phyloP scores from a whole-genome alignment of 2,888 invertebrate species.

The Chesias legatella region DNA sequence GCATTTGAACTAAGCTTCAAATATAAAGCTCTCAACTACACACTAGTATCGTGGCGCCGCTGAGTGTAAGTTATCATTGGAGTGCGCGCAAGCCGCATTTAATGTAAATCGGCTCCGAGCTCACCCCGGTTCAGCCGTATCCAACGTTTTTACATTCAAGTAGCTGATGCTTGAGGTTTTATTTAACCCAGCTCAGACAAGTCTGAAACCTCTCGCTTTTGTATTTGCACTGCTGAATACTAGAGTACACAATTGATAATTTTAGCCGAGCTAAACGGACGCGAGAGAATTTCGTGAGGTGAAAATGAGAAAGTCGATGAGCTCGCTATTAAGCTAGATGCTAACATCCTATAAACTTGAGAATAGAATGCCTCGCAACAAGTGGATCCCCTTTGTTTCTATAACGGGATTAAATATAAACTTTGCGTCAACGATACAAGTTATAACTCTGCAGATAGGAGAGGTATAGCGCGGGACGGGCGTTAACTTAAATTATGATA shows the following conservation, averaged over 20 bases:
- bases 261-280: constrained; percentile 44
- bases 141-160: constrained; percentile 72
- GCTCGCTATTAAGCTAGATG: constrained; percentile 40
- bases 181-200: constrained; percentile 57
- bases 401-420: constrained; percentile 31
- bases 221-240: constrained; percentile 60
- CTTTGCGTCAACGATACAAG: constrained; percentile 25
- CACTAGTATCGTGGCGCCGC: constrained; percentile 44
- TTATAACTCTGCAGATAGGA: constrained; percentile 20
- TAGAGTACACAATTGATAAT: constrained; percentile 61
- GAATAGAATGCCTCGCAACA: constrained; percentile 43
- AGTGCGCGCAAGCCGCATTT: constrained; percentile 66
- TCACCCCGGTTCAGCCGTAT: constrained; percentile 51
- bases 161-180: constrained; percentile 69
- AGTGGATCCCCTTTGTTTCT: constrained; percentile 46
- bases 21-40: constrained; percentile 40
- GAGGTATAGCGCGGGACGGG: constrained; percentile 7
- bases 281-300: constrained; percentile 48
- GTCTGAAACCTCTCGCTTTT: constrained; percentile 61
- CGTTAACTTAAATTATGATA: constrained; percentile 21
- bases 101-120: constrained; percentile 72
- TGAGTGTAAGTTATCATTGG: constrained; percentile 67
- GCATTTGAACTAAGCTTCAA: constrained; percentile 35
- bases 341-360: constrained; percentile 48
- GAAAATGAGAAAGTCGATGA: constrained; percentile 49